Evolutionary conservation across 2,113 vertebrate genomes (phyloP).

Genomic region (Passerina amoena): DNA sequence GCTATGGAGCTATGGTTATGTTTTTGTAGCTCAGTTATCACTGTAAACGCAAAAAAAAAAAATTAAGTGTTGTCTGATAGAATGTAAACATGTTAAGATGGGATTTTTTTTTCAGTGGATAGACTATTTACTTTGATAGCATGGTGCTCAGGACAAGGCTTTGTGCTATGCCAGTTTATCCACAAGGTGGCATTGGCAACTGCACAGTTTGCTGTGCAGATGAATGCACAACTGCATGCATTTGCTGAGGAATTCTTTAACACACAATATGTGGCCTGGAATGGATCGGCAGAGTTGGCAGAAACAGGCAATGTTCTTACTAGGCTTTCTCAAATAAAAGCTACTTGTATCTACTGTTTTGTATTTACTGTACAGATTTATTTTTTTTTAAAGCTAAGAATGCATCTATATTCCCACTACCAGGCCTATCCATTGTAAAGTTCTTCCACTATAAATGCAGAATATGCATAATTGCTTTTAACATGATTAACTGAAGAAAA

Average conservation of each 20-base stretch:
- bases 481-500: background rate
- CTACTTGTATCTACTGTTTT: background rate
- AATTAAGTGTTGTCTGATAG: background rate
- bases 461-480: background rate
- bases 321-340: background rate
- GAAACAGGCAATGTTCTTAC: background rate
- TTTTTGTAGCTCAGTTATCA: background rate
- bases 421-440: background rate
- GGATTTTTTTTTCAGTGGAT: background rate
- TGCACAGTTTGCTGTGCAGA: background rate
- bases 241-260: background rate
- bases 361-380: background rate
- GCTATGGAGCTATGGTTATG: background rate
- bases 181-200: constrained; percentile 60
- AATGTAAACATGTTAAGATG: background rate
- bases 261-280: background rate
- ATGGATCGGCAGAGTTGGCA: background rate
- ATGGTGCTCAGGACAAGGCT: background rate
- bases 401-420: background rate
- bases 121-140: background rate
- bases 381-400: background rate
- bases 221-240: background rate
- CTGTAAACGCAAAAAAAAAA: no score
- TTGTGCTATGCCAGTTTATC: background rate
- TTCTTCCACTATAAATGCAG: background rate